Base-by-base conservation (phyloP, 1,140 invertebrate genomes). In the Pogonus chalceus region DNA sequence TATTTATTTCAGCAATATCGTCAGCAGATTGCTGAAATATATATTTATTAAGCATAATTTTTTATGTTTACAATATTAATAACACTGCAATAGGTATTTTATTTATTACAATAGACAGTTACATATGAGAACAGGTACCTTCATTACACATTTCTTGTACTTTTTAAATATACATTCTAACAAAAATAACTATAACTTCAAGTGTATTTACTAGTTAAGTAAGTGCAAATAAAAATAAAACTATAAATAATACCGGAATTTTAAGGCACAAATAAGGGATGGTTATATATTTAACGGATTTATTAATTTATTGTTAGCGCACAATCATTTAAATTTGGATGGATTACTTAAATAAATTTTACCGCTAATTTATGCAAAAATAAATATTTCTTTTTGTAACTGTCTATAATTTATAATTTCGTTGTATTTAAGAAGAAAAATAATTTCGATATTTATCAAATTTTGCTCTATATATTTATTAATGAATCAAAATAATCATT, bases 241-340 rank as follows among this genome's bases (percentile, higher is more conserved):
- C 46, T 49, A 50, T 35, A 47, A 54, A 49, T 43, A 50, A 35
- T 7, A 48, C 37, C 53, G 48, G 39, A 50, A 31, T 31, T 7
- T 16, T 48, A 55, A 55, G 54, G 54, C 54, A 55, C 54, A 55
- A 55, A 46, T 4, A 55, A 55, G 31, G 24, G 53, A 54, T 54
- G 54, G 26, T 55, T 54, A 24, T 35, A 31, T n/a, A 43, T n/a
- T 20, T 9, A 46, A 53, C 16, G 14, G n/a, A 35, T 2, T 12
- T 21, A 14, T 31, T 31, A 4, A 14, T 31, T 31, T 31, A 31
- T 31, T 31, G 26, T 31, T 31, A 7, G 14, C 26, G 26, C 26
- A 31, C 26, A 43, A 43, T 4, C 37, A 43, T n/a, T n/a, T n/a
- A n/a, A n/a, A n/a, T n/a, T n/a, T n/a, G n/a, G n/a, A n/a, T n/a